Evolutionary conservation across 2,888 invertebrate genomes (phyloP), one percentile per base, ranked within the genome.

Genomic region (Scotopteryx bipunctaria): DNA sequence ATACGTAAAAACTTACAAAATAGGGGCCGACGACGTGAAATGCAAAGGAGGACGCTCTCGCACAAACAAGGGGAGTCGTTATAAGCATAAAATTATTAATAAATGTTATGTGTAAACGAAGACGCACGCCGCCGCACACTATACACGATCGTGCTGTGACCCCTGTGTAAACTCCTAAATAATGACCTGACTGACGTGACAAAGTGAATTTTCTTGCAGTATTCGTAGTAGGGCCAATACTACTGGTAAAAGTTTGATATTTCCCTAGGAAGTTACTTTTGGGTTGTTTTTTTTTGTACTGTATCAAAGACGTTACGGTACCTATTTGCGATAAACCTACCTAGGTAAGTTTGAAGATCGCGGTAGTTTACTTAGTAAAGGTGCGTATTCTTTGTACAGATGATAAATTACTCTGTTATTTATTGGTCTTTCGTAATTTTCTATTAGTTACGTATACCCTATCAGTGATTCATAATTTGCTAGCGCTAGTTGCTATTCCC

Each of bases 11-110:
- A 71, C 58, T 68, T 69, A 61, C 63, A 74, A 63, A 63, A 78
- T 73, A 76, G 81, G 78, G 83, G 69, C 69, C 67, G 74, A 69
- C 75, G 62, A 77, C 84, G 87, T 88, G 89, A 88, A 82, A 90
- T 90, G 87, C 89, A 89, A 87, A 90, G 89, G 79, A 88, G 85
- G 76, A 81, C 83, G 79, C 80, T 81, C 83, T 83, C 86, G 73
- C 83, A 85, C 71, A 83, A 81, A 64, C 90, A 90, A 90, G 89
- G 90, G 76, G 82, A 87, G 88, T 88, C 70, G 49, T 71, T 69
- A 69, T 69, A 80, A 73, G 65, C 63, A 67, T 71, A 64, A 60
- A 63, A 59, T 63, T 38, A 47, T 33, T 46, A 15, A 33, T n/a
- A n/a, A 57, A 55, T 33, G 14, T 55, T 63, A 61, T 59, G 56